Conservation (phyloP, 2,113 vertebrate genomes). For the Oncorhynchus gorbuscha region DNA sequence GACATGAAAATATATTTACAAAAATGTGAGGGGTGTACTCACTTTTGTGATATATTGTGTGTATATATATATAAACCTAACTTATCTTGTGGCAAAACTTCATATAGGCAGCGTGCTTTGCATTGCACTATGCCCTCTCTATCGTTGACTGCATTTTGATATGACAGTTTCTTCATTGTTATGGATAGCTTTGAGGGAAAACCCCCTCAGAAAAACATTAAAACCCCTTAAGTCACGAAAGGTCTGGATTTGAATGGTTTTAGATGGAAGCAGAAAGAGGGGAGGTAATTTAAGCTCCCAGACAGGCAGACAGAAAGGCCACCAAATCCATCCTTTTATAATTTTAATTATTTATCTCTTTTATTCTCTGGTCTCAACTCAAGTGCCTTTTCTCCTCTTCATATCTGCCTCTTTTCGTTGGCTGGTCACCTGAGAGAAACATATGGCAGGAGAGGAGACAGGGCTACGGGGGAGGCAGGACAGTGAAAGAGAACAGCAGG, state of each 20-base stretch:
- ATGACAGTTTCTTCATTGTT: constrained; percentile 38
- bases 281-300: constrained; percentile 12
- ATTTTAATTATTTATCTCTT: constrained; percentile 26
- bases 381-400: neutral
- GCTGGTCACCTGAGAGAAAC: constrained; percentile 14
- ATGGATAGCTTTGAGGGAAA: constrained; percentile 35
- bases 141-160: constrained; percentile 23
- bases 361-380: constrained; percentile 8
- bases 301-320: constrained; percentile 19
- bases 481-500: neutral
- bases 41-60: neutral
- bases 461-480: neutral
- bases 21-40: no score
- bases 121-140: neutral
- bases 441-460: neutral
- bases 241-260: constrained; percentile 25
- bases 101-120: neutral
- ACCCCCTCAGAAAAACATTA: constrained; percentile 32
- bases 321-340: constrained; percentile 23
- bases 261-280: neutral
- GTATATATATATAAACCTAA: neutral
- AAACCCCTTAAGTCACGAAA: constrained; percentile 32
- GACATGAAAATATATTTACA: no score
- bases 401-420: constrained; percentile 15
- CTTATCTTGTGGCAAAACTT: neutral